Evolutionary conservation across 1,140 invertebrate genomes (phyloP), one percentile per base, ranked within the genome.

Genomic region (Steinernema khuongi): DNA sequence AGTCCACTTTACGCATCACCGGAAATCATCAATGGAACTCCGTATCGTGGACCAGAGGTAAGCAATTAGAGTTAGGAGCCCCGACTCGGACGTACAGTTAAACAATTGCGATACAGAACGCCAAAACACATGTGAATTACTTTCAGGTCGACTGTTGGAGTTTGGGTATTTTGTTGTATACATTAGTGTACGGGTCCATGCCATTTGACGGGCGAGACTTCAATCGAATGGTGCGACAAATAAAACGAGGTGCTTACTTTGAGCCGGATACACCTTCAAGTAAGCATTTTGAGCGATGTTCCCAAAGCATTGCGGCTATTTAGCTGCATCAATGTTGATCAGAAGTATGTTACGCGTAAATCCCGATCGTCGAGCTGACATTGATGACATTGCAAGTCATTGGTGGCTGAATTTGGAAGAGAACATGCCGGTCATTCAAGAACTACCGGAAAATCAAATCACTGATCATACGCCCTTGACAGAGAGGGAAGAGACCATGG

Each of bases 181-280:
- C 96, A 30, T 88, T 99, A 81, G 95, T 98, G 66, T 99, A 99
- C 86, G 96, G 96, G 81, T 94, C 95, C 77, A 99, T 99, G 96
- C 96, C 96, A 29, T 99, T 99, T 86, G 96, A 98, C 88, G 96
- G 96, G 68, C 94, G 93, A 72, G 97, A 98, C 88, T 98, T 98
- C 85, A 96, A 96, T 85, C 89, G 92, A 81, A 89, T 99, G 79
- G 94, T 97, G 68, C 92, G 93, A 86, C 95, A 98, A 87, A 99
- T 99, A 81, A 95, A 94, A 73, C 91, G 92, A 83, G 94, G 94
- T 1, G 93, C 96, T 86, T 99, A 97, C 87, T 97, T 93, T 84
- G 94, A 98, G 87, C 96, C 96, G 17, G 92, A 94, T 79, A 92
- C 91, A 81, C 93, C 93, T 33, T 96, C 96, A 77, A 90, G 93